These are phyloP conservation scores for Gulo gulo DNA, from an alignment of 2,113 vertebrate species.

Conservation along the genomic window DNA sequence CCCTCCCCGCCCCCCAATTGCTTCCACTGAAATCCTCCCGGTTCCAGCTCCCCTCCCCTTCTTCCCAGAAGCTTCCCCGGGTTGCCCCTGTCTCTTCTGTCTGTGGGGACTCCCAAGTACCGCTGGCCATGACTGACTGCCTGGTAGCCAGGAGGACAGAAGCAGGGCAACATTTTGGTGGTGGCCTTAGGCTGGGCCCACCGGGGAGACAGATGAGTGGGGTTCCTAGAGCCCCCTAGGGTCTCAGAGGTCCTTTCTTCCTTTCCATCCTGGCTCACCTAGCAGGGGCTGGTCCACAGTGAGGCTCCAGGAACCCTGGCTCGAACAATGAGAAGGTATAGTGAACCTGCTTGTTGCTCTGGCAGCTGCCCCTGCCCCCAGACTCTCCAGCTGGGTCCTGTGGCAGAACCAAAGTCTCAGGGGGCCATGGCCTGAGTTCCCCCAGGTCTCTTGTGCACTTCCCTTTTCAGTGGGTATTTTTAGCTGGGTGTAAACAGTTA, in stretches of 20 bases:
- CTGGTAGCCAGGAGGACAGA: background rate
- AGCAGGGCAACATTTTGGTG: background rate
- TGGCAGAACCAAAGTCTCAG: constrained; percentile 33
- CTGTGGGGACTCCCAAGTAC: background rate
- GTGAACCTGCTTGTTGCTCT: background rate
- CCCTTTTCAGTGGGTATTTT: constrained; percentile 77
- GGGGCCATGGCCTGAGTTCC: background rate
- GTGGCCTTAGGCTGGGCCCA: background rate
- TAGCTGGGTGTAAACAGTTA: constrained; percentile 67
- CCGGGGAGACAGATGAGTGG: background rate
- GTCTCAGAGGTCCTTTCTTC: background rate
- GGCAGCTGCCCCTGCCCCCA: background rate
- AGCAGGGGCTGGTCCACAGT: background rate
- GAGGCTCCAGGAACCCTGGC: background rate
- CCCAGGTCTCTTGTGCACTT: constrained; percentile 68
- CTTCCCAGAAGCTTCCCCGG: background rate
- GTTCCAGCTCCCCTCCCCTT: background rate
- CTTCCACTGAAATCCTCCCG: background rate
- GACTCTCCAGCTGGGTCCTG: background rate
- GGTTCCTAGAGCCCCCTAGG: background rate
- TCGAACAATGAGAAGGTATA: background rate
- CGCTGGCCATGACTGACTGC: rapidly evolving
- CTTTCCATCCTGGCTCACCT: background rate
- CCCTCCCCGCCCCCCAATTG: background rate
- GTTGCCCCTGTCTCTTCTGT: background rate